A percentile compares a stretch with the other conserved stretches of the same genome.
These are phyloP conservation scores for Drosophila trapezifrons DNA, from an alignment of 1,140 invertebrate genomes.

Conservation along the genomic window DNA sequence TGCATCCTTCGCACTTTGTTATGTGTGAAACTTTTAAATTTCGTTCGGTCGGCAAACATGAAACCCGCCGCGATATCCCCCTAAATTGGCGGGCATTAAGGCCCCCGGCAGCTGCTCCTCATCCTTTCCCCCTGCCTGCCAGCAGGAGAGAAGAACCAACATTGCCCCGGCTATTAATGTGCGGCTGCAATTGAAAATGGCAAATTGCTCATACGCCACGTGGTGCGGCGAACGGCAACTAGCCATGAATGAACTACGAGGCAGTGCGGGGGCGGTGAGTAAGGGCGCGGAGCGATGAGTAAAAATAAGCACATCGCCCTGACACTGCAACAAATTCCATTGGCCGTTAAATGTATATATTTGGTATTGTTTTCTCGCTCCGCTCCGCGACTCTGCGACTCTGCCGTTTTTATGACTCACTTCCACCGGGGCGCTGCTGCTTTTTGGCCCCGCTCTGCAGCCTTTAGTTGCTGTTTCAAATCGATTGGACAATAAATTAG, in stretches of 20 bases:
- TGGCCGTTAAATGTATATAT: slow-evolving; percentile 49
- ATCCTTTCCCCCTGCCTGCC: neutral
- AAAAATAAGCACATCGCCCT: slow-evolving; percentile 9
- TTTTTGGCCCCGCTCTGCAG: slow-evolving; percentile 10
- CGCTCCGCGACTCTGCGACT: too few species aligned
- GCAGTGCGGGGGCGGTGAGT: neutral
- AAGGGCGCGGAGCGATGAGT: slow-evolving; percentile 9
- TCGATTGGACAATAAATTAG: slow-evolving; percentile 75
- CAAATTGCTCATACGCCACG: slow-evolving; percentile 47
- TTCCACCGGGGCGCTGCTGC: neutral
- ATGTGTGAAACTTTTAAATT: slow-evolving; percentile 82
- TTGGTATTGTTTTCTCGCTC: slow-evolving; percentile 13
- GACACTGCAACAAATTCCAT: slow-evolving; percentile 48
- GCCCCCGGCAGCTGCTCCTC: slow-evolving; percentile 2
- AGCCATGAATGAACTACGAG: slow-evolving; percentile 37
- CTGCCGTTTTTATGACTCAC: slow-evolving; percentile 55
- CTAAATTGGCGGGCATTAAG: slow-evolving; percentile 77
- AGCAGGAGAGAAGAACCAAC: slow-evolving; percentile 4
- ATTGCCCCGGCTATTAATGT: slow-evolving; percentile 23
- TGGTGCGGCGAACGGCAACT: slow-evolving; percentile 3
- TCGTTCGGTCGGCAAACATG: slow-evolving; percentile 74
- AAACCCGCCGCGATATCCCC: slow-evolving; percentile 59
- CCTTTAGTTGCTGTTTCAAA: slow-evolving; percentile 74
- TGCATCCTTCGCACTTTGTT: slow-evolving; percentile 81
- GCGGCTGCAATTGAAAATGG: slow-evolving; percentile 20